Base-by-base conservation (phyloP, 2,888 invertebrate genomes). In the Platynereis dumerilii region DNA sequence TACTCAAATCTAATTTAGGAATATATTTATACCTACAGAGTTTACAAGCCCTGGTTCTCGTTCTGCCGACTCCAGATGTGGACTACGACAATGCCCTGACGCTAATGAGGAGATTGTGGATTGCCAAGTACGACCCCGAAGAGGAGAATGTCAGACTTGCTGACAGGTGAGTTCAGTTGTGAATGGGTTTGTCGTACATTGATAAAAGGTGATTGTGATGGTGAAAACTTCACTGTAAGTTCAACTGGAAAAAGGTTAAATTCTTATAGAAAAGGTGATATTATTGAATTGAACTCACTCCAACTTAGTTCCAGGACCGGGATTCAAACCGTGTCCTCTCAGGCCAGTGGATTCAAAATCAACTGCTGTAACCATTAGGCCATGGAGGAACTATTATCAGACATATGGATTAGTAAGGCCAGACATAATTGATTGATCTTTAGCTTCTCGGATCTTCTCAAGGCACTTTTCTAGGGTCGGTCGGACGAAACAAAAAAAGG, bases 61-160 rank as follows among this genome's bases (percentile, higher is more conserved):
- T 89, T 0, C 87, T 94, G 69, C 90, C 91, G 5, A 85, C 70
- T 27, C 73, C 75, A 20, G 78, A 78, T 39, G 74, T 75, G 26
- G 75, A 78, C 66, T 71, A 67, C 86, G 71, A 88, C 86, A 54
- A 87, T 88, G 76, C 88, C 87, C 84, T 90, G 60, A 84, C 86
- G 52, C 72, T 82, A 2, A 73, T 75, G 42, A 89, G 90, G 73
- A 87, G 94, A 60, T 87, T 96, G 54, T 93, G 93, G 90, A 88
- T 96, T 60, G 91, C 93, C 0, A 90, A 89, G 69, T 92, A 90
- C 82, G 96, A 96, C 85, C 86, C 89, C 0, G 88, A 88, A 7
- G 90, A 90, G 48, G 91, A 92, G 66, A 93, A 93, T 77, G 87
- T 87, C 87, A 88, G 74, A 76, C 80, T 82, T 0, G 81, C 83